A percentile compares a stretch with the other conserved stretches of the same genome.
phyloP scores from a whole-genome alignment of 2,797 vertebrate genomes.

The Rhynchotus rufescens region DNA sequence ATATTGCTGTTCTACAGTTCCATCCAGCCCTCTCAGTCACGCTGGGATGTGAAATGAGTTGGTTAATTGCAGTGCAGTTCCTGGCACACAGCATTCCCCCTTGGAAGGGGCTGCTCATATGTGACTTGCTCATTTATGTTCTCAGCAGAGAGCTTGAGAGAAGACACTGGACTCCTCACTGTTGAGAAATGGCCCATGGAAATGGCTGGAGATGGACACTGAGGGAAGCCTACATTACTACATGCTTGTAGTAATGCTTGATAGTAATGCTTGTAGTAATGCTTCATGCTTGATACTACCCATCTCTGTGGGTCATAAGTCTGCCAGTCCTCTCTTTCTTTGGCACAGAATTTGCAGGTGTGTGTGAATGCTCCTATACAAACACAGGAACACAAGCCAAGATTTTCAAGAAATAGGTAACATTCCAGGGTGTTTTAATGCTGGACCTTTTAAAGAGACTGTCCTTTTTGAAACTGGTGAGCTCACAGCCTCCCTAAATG shows the following conservation, averaged over 20 bases:
- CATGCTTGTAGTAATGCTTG: neutral
- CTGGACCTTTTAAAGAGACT: neutral
- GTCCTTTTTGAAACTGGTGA: neutral
- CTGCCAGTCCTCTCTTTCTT: neutral
- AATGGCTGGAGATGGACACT: neutral
- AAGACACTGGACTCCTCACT: neutral
- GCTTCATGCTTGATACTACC: too few species aligned
- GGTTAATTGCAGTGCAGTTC: constrained; percentile 35
- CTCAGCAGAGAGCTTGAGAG: constrained; percentile 22
- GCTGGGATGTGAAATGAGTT: constrained; percentile 32
- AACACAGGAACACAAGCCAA: neutral
- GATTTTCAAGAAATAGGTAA: neutral
- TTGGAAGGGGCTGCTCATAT: neutral
- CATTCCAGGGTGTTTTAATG: neutral
- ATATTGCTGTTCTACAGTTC: neutral
- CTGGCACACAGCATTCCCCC: neutral
- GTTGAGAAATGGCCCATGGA: constrained; percentile 28
- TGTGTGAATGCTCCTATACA: fast-evolving
- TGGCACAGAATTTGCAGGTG: neutral
- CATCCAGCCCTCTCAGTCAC: neutral
- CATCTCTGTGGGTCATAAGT: fast-evolving
- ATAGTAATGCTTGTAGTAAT: too few species aligned
- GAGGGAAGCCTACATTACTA: neutral
- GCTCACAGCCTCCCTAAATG: constrained; percentile 8
- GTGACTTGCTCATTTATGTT: constrained; percentile 2